phyloP scores from a whole-genome alignment of 2,888 invertebrate genomes.

The Nomada lathburiana region DNA sequence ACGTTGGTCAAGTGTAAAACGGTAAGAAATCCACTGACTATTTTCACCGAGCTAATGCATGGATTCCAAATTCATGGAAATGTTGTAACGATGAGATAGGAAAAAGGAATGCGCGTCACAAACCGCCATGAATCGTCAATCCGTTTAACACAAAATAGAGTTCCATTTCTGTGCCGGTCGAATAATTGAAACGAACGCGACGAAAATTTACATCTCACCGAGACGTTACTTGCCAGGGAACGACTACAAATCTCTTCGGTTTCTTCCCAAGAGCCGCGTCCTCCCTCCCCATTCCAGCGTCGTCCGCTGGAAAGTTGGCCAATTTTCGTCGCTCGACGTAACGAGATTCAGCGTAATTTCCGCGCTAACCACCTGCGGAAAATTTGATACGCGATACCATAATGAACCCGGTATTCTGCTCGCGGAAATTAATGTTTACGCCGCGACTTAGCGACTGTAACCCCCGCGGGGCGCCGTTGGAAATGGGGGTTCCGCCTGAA shows the following conservation, averaged over 20 bases:
- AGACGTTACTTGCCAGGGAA: not conserved
- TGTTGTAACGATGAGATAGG: no score
- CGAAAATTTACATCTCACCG: no score
- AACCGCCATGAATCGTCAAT: no score
- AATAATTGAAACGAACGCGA: no score
- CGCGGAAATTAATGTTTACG: conserved; percentile 66
- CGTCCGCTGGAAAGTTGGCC: conserved; percentile 10
- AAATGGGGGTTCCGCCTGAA: not conserved
- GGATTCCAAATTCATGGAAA: no score
- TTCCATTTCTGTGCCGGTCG: no score
- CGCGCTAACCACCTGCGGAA: conserved; percentile 51
- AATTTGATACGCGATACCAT: conserved; percentile 61
- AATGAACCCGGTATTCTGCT: conserved; percentile 50
- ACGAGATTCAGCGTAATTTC: conserved; percentile 49
- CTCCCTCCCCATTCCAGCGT: not conserved
- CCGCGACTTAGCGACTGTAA: conserved; percentile 51
- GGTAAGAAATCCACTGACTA: no score
- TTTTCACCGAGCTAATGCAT: no score
- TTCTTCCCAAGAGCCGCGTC: not conserved
- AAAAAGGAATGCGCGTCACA: no score
- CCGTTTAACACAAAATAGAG: no score
- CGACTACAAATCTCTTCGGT: not conserved
- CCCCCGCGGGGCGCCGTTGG: not conserved
- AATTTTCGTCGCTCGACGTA: conserved; percentile 35
- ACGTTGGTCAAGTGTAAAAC: no score